These are phyloP conservation scores for Anseranas semipalmata DNA, from an alignment of 2,113 vertebrate genomes.

Conservation along the genomic window DNA sequence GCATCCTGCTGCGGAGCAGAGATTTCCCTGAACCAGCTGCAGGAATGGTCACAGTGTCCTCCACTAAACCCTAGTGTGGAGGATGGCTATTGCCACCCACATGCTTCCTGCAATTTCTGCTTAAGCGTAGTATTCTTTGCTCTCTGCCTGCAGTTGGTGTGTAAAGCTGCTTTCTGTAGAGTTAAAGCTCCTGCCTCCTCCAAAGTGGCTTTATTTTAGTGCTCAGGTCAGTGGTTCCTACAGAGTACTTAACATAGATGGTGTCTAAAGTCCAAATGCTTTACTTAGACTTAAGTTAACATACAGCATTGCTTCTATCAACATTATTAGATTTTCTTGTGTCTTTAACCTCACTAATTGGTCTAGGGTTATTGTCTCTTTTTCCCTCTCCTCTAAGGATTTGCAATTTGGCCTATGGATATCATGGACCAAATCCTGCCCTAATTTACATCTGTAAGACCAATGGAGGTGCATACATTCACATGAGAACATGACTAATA, in stretches of 20 bases:
- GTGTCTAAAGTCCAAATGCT: background rate
- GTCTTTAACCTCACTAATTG: background rate
- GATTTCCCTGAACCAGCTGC: background rate
- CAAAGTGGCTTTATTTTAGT: background rate
- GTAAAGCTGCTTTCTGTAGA: conserved; percentile 22
- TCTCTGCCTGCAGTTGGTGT: background rate
- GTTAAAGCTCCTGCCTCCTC: background rate
- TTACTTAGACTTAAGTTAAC: background rate
- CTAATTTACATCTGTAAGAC: background rate
- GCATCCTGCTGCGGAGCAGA: rapidly evolving
- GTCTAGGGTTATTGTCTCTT: background rate
- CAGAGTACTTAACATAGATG: background rate
- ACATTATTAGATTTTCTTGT: background rate
- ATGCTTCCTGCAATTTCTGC: conserved; percentile 50
- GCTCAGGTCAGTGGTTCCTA: background rate
- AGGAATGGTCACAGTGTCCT: background rate
- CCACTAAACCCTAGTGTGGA: background rate
- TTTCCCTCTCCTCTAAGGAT: background rate
- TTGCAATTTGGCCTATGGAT: background rate
- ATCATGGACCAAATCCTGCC: background rate
- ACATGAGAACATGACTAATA: background rate
- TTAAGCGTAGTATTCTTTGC: conserved; percentile 29
- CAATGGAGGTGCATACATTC: background rate
- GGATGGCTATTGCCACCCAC: conserved; percentile 42
- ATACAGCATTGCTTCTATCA: background rate